Conservation (phyloP, 1,140 invertebrate genomes). For the Sitodiplosis mosellana region DNA sequence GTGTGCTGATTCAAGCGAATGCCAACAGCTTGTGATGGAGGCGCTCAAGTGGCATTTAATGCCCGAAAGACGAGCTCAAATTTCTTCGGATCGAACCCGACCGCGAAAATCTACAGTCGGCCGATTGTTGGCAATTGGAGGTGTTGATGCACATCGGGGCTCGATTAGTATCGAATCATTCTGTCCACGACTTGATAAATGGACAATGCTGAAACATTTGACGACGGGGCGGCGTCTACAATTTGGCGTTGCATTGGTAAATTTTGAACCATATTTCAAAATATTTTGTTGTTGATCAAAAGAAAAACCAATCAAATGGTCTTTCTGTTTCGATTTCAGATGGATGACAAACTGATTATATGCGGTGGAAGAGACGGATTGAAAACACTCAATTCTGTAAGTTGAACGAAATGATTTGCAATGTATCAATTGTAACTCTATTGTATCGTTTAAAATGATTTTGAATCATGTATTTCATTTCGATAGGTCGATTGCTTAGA, state of each 20-base stretch:
- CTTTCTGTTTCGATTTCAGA: too few species aligned
- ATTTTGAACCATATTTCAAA: too few species aligned
- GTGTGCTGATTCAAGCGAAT: conserved; percentile 42
- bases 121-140: conserved; percentile 67
- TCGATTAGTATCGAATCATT: conserved; percentile 79
- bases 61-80: conserved; percentile 60
- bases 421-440: not conserved
- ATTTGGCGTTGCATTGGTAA: conserved; percentile 77
- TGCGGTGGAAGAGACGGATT: conserved; percentile 86
- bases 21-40: conserved; percentile 80
- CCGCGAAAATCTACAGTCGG: conserved; percentile 84
- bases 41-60: conserved; percentile 82
- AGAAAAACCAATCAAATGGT: too few species aligned
- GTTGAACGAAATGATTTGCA: conserved; percentile 1
- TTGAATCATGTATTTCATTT: not conserved
- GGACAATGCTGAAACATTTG: conserved; percentile 65
- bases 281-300: too few species aligned
- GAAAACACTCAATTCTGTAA: conserved; percentile 70
- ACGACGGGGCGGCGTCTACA: conserved; percentile 55
- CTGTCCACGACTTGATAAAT: conserved; percentile 64
- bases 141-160: conserved; percentile 80
- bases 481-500: conserved; percentile 57
- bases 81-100: conserved; percentile 54
- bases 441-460: not conserved
- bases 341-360: conserved; percentile 60